phyloP scores from a whole-genome alignment of 1,140 invertebrate genomes.

The Hormaphis cornu region DNA sequence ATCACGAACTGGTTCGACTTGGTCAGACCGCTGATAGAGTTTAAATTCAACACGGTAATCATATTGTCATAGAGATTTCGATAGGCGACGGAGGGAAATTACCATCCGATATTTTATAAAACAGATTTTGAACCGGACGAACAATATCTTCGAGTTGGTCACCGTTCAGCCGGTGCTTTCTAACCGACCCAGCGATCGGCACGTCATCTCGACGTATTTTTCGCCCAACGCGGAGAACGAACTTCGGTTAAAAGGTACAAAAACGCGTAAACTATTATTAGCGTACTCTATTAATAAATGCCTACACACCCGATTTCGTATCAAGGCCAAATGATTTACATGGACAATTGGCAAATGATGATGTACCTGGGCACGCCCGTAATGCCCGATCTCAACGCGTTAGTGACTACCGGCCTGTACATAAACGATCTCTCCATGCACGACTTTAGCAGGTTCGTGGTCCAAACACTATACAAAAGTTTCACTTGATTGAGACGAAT shows the following conservation, averaged over 20 bases:
- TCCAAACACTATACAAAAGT: not conserved
- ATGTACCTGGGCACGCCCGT: constrained; percentile 92
- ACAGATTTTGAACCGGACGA: constrained; percentile 84
- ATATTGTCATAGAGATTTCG: not conserved
- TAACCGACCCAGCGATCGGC: constrained; percentile 50
- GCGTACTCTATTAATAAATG: no score
- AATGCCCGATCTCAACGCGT: constrained; percentile 81
- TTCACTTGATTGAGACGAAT: no score
- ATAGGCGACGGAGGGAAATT: not conserved
- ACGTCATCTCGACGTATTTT: constrained; percentile 51
- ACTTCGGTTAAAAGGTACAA: constrained; percentile 68
- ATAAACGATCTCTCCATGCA: constrained; percentile 98
- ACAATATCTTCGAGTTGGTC: constrained; percentile 92
- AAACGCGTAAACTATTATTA: no score
- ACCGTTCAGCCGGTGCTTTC: constrained; percentile 71
- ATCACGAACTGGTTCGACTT: constrained; percentile 86
- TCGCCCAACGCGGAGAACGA: constrained; percentile 56
- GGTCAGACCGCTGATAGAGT: constrained; percentile 80
- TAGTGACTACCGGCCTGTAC: constrained; percentile 82
- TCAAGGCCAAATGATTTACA: constrained; percentile 98
- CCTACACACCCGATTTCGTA: no score
- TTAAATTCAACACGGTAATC: constrained; percentile 87
- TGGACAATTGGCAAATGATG: constrained; percentile 95
- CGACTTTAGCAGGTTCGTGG: constrained; percentile 77
- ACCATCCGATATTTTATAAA: not conserved